Base-by-base conservation (phyloP, 2,113 vertebrate genomes). In the Calypte anna region DNA sequence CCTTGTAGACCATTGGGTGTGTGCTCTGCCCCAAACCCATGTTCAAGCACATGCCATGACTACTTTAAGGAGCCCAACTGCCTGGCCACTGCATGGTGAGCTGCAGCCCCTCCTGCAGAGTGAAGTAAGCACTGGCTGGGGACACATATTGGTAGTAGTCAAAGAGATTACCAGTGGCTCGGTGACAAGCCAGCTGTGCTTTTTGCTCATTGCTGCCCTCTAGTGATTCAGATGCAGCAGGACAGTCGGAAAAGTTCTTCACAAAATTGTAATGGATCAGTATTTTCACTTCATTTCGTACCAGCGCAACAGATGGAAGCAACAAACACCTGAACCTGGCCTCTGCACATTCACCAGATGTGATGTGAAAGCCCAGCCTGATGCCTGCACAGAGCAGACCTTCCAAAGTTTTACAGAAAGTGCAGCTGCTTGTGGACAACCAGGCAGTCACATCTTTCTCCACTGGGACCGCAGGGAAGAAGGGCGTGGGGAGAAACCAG, bases 301-400 rank as follows among this genome's bases (percentile, higher is more conserved):
- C 70, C 92, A 90, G 62, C 12, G 8, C 48, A 80, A 93, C 28
- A 59, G 73, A 88, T 90, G 1, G 3, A 90, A 90, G 82, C 51
- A 69, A 79, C 2, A 16, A 64, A 51, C 59, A 59, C n/a, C n/a
- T 68, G 44, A 83, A 82, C 10, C 19, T 53, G 44, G 54, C 57
- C 31, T 93, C 90, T 40, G 23, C 28, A 54, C 55, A 90, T 59
- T 74, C 72, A 48, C 66, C 23, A 17, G 81, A 44, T 72, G 31
- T 18, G 66, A 66, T 1, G 3, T 12, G 16, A 72, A 58, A 73
- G 92, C 76, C 76, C 80, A 94, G 91, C 87, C 70, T 9, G 0
- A 66, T 15, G 70, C 87, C 94, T 92, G 82, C 91, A 70, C 8
- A 91, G 81, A 96, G 86, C 73, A 95, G 75, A 76, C 77, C 75